phyloP scores from a whole-genome alignment of 2,888 invertebrate species.

The Lissocephala sabroskyi region DNA sequence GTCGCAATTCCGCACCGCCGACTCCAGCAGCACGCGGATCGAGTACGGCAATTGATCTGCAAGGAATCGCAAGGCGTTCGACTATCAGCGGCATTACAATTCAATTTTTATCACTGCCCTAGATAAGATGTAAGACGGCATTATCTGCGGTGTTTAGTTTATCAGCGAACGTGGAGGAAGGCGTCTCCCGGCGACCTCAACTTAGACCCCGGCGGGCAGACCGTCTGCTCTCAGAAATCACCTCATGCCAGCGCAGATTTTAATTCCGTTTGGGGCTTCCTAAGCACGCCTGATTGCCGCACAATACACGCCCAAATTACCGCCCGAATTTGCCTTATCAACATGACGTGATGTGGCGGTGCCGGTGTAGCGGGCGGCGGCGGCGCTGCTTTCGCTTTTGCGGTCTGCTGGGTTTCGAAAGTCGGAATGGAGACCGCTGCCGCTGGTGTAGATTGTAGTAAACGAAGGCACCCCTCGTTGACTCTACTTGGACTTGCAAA shows the following conservation, averaged over 20 bases:
- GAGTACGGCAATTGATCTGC: constrained; percentile 91
- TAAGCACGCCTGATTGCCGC: neutral
- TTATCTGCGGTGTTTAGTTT: too few species aligned
- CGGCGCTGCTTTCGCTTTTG: constrained; percentile 48
- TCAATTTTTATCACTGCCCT: too few species aligned
- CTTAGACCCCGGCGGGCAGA: too few species aligned
- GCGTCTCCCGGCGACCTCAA: too few species aligned
- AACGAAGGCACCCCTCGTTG: constrained; percentile 25
- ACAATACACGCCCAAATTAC: neutral
- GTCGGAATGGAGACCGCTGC: constrained; percentile 5
- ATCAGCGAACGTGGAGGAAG: too few species aligned
- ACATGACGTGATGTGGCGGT: too few species aligned
- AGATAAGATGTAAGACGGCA: too few species aligned
- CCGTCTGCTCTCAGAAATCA: too few species aligned
- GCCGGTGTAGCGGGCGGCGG: constrained; percentile 9
- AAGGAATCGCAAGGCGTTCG: too few species aligned
- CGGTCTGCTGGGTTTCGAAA: constrained; percentile 22
- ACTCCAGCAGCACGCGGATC: constrained; percentile 93
- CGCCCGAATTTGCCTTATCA: constrained; percentile 34
- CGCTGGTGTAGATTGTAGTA: constrained; percentile 6
- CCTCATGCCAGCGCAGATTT: constrained; percentile 1
- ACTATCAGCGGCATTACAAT: too few species aligned
- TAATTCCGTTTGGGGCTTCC: neutral
- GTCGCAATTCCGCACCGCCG: constrained; percentile 96
- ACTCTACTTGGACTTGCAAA: constrained; percentile 46